Evolutionary conservation across 2,888 invertebrate genomes (phyloP), one percentile per base, ranked within the genome.

Genomic region (Achlya flavicornis): DNA sequence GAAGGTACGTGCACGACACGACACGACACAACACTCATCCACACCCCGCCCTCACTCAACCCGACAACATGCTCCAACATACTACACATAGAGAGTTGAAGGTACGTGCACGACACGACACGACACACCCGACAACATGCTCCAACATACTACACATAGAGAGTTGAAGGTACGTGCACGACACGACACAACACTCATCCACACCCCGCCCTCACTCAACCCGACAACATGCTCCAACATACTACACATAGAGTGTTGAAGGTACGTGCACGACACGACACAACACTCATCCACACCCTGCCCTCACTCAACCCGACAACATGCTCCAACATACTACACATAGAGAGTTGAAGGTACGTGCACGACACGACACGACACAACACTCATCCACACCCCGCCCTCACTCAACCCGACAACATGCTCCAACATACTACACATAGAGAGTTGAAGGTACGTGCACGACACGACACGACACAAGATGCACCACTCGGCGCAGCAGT

Each of bases 61-160:
- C 10, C 14, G 77, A 74, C 1, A 75, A 78, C n/a, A 73, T 48
- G 16, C 3, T n/a, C 10, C 53, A 73, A 7, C 93, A 92, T 10
- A 95, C 96, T 62, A 98, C 98, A 0, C 98, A 99, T 84, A 94
- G 98, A 10, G 97, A 98, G 73, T 94, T 99, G 16, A 99, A 99
- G 92, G 98, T 90, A 62, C n/a, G 46, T 43, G 4, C 10, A 26
- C 26, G 26, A 26, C 26, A 26, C 26, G 26, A 26, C 26, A n/a
- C n/a, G n/a, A n/a, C n/a, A n/a, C n/a, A 69, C 91, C 10, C 14
- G 77, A 74, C 1, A 75, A 78, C n/a, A 73, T 48, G 16, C 3
- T n/a, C 10, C 53, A 73, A 7, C 93, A 92, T 10, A 95, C 96
- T 62, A 98, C 98, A 0, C 98, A 99, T 84, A 94, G 98, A 10